These are phyloP conservation scores for Drosophila azteca DNA, from an alignment of 1,140 invertebrate genomes.

Conservation along the genomic window DNA sequence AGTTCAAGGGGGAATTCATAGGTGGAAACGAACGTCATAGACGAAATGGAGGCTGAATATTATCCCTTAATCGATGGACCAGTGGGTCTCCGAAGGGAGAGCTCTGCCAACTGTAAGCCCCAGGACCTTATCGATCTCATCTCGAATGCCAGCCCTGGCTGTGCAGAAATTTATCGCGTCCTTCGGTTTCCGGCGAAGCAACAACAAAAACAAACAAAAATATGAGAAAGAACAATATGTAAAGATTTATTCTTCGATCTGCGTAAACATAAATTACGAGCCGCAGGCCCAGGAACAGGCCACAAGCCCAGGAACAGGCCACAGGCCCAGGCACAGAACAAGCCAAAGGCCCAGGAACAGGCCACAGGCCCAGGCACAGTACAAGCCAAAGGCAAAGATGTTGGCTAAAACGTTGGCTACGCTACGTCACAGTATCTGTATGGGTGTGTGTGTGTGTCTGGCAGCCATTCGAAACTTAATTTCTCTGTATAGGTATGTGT, in stretches of 20 bases:
- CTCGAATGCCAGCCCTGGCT: slow-evolving; percentile 27
- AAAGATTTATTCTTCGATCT: slow-evolving; percentile 76
- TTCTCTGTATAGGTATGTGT: slow-evolving; percentile 34
- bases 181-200: slow-evolving; percentile 21
- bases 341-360: slow-evolving; percentile 26
- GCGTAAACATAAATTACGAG: slow-evolving; percentile 73
- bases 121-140: slow-evolving; percentile 28
- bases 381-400: slow-evolving; percentile 32
- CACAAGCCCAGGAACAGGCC: slow-evolving; percentile 13
- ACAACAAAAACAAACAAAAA: slow-evolving; percentile 22
- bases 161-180: slow-evolving; percentile 41
- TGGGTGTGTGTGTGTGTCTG: slow-evolving; percentile 19
- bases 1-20: slow-evolving; percentile 28
- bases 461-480: slow-evolving; percentile 60
- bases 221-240: slow-evolving; percentile 42
- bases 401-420: slow-evolving; percentile 22
- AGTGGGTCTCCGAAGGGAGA: too few relatives aligned
- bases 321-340: slow-evolving; percentile 19
- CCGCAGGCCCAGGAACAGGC: not conserved
- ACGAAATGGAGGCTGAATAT: not conserved
- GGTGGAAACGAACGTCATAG: slow-evolving; percentile 1
- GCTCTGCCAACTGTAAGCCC: not conserved
- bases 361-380: slow-evolving; percentile 7
- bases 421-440: slow-evolving; percentile 28
- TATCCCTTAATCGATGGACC: too few relatives aligned